Evolutionary conservation across 1,140 invertebrate genomes (phyloP), one percentile per base, ranked within the genome.

Genomic region (Micrasema minimum): DNA sequence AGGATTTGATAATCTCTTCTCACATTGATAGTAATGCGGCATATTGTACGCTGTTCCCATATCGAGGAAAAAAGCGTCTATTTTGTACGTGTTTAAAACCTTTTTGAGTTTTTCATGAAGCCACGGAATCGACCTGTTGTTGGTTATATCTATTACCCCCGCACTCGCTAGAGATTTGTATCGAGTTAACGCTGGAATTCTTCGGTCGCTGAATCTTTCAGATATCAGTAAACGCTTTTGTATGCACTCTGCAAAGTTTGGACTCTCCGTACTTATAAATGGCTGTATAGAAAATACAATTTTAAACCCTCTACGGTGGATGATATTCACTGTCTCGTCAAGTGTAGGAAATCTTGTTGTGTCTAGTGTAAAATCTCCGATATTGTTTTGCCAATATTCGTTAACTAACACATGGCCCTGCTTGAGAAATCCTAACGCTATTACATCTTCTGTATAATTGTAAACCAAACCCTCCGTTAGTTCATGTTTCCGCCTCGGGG

Each of bases 1-100:
- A 0, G 92, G 92, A 80, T 93, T 95, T 0, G 88, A 87, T 1
- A 95, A 75, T 0, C 87, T 86, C 38, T 90, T 85, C 26, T 92
- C 88, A 77, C 90, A 92, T 72, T 91, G 87, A 78, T 94, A 95
- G 78, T 94, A 94, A 72, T 91, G 88, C 0, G 96, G 96, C 82
- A 97, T 88, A 76, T 94, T 93, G 50, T 92, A 91, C 0, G 93
- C 91, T 2, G 93, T 94, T 0, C 96, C 96, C 22, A 96, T 85
- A 77, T 98, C 96, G 48, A 98, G 87, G 76, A 93, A 97, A 79
- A 96, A 96, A 0, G 94, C 91, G 77, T 96, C 92, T 6, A 99
- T 92, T 26, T 92, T 87, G 71, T 93, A 95, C 35, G 89, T 88
- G 1, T 88, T 85, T 22, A 90, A 87, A 0, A 97, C 81, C 1